These are phyloP conservation scores for Metalampra italica DNA, from an alignment of 2,888 invertebrate species.

Conservation along the genomic window DNA sequence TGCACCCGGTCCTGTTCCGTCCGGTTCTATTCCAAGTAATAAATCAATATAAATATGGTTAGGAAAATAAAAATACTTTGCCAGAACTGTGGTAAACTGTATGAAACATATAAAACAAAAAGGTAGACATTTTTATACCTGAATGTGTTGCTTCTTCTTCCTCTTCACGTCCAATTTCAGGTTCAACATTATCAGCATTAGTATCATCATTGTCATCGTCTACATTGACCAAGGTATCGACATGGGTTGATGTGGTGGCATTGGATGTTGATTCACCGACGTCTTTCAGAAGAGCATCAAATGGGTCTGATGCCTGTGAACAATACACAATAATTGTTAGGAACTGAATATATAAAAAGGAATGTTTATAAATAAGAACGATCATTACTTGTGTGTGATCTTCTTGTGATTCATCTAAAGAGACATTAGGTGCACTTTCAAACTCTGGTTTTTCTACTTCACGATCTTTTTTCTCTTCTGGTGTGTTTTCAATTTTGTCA, in stretches of 20 bases:
- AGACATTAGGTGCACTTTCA: conserved; percentile 71
- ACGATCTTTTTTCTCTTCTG: conserved; percentile 33
- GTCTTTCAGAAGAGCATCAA: conserved; percentile 68
- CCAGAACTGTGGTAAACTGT: too few species aligned
- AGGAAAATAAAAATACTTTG: too few species aligned
- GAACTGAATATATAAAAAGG: not conserved
- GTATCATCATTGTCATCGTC: conserved; percentile 48
- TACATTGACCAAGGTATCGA: conserved; percentile 33
- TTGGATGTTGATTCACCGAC: conserved; percentile 32
- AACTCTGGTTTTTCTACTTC: conserved; percentile 67
- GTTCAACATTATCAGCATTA: conserved; percentile 20
- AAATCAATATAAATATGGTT: too few species aligned
- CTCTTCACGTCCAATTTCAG: conserved; percentile 31
- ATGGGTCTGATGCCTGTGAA: conserved; percentile 66
- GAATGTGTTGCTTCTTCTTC: conserved; percentile 35
- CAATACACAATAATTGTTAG: conserved; percentile 1
- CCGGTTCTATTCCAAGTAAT: conserved; percentile 36
- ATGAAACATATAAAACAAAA: too few species aligned
- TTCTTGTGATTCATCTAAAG: conserved; percentile 61
- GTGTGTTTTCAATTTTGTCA: not conserved
- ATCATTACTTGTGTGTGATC: conserved; percentile 63
- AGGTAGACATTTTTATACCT: too few species aligned
- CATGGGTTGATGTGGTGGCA: conserved; percentile 30
- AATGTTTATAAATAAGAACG: not conserved
- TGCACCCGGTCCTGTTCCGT: conserved; percentile 79